A percentile compares a stretch with the other conserved stretches of the same genome.
Conservation (phyloP, 1,140 invertebrate genomes). For the Probaryconus sp. region DNA sequence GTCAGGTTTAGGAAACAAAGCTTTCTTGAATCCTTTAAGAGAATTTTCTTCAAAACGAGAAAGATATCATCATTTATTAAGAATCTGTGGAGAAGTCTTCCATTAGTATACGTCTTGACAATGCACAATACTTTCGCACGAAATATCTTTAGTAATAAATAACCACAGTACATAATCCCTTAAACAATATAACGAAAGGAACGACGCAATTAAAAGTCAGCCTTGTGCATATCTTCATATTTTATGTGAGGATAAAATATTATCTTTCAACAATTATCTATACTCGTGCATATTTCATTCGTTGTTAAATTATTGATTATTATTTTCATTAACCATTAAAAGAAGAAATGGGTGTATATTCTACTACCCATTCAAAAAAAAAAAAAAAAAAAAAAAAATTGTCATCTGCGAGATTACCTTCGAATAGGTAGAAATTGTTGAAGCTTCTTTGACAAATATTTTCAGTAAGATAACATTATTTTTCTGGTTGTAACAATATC, state of each 20-base stretch:
- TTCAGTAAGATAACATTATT: slow-evolving; percentile 31
- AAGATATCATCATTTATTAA: slow-evolving; percentile 53
- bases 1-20: slow-evolving; percentile 53
- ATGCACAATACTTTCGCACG: slow-evolving; percentile 15
- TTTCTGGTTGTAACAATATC: slow-evolving; percentile 24
- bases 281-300: too few relatives aligned
- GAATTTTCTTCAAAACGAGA: slow-evolving; percentile 39
- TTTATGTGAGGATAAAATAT: too few relatives aligned
- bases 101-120: slow-evolving; percentile 31
- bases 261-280: too few relatives aligned
- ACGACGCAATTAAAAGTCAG: slow-evolving; percentile 28
- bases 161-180: slow-evolving; percentile 13
- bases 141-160: slow-evolving; percentile 39
- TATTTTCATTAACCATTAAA: too few relatives aligned
- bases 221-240: slow-evolving; percentile 5
- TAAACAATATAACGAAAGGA: slow-evolving; percentile 25
- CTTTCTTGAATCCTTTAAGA: slow-evolving; percentile 42
- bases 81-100: slow-evolving; percentile 41
- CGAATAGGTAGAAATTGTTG: slow-evolving; percentile 2
- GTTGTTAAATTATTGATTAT: too few relatives aligned
- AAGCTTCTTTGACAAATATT: slow-evolving; percentile 34
- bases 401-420: too few relatives aligned
- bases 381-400: too few relatives aligned
- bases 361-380: too few relatives aligned
- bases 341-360: too few relatives aligned